Percentiles rank a stretch among this genome's conserved stretches.
phyloP scores from a whole-genome alignment of 2,113 vertebrate genomes.

The Crotalus tigris region DNA sequence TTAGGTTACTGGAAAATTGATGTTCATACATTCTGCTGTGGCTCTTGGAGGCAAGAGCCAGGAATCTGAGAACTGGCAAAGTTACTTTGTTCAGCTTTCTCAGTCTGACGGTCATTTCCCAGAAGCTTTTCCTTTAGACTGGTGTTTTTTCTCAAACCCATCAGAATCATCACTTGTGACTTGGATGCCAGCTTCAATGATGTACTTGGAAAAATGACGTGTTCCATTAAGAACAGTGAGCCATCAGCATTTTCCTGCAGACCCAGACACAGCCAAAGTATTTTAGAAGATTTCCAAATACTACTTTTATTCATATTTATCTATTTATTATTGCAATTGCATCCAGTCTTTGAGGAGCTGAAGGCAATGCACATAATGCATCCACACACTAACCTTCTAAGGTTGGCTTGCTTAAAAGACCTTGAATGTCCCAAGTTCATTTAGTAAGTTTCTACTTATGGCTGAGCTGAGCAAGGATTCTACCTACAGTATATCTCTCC shows the following conservation, averaged over 20 bases:
- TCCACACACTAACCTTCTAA: not conserved
- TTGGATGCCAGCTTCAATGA: not conserved
- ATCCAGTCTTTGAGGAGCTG: not conserved
- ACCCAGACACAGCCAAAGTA: not conserved
- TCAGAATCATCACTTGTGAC: not conserved
- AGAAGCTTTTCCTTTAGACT: not conserved
- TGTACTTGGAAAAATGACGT: not conserved
- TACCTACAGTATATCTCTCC: not conserved
- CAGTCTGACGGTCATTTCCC: not conserved
- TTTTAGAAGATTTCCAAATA: not conserved
- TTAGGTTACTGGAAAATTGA: not conserved
- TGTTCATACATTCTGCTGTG: not conserved
- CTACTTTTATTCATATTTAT: not conserved
- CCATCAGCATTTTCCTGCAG: not conserved
- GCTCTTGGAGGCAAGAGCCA: not conserved
- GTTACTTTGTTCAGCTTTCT: not conserved
- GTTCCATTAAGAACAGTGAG: not conserved
- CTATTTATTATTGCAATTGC: not conserved
- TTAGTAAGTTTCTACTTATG: not conserved
- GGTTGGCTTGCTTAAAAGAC: not conserved
- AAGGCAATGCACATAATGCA: not conserved
- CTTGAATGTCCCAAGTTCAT: not conserved
- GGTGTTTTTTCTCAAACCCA: not conserved
- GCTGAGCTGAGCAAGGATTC: not conserved
- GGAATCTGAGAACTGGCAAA: not conserved